Evolutionary conservation across 2,888 invertebrate species (phyloP).

Genomic region (Drosophila neoperkinsi): DNA sequence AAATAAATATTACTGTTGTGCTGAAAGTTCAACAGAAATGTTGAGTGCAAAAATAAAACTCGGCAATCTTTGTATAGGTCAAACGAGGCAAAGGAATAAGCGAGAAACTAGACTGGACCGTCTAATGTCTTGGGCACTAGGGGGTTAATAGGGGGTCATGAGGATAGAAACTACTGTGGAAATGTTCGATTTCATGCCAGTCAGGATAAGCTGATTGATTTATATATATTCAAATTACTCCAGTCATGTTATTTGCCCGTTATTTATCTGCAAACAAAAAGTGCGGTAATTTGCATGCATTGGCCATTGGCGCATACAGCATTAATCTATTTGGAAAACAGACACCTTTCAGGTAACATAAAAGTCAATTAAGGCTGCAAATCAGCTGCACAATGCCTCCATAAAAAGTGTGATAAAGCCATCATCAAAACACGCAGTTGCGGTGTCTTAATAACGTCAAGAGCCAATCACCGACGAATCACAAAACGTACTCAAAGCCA

Average conservation of each 20-base stretch:
- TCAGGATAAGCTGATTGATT: not conserved
- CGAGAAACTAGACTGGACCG: not conserved
- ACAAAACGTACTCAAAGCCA: slow-evolving; percentile 39
- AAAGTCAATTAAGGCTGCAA: slow-evolving; percentile 57
- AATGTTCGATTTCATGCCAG: not conserved
- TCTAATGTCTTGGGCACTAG: too few relatives aligned
- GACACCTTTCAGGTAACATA: slow-evolving; percentile 35
- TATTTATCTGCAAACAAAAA: slow-evolving; percentile 16
- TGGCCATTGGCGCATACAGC: slow-evolving; percentile 1
- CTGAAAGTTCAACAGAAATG: not conserved
- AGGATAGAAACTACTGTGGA: not conserved
- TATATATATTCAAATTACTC: not conserved
- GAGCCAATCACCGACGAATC: slow-evolving; percentile 41
- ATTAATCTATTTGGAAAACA: not conserved
- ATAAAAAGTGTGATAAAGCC: slow-evolving; percentile 65
- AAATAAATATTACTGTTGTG: not conserved
- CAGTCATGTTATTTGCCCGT: not conserved
- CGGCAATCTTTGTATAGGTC: not conserved
- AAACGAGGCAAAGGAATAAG: not conserved
- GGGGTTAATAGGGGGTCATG: not conserved
- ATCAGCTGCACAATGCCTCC: slow-evolving; percentile 41
- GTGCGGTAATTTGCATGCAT: slow-evolving; percentile 27
- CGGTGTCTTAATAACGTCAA: slow-evolving; percentile 52
- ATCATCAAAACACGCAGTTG: slow-evolving; percentile 64
- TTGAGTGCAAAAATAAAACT: not conserved